Evolutionary conservation across 2,888 invertebrate genomes (phyloP), one percentile per base, ranked within the genome.

Genomic region (Trichopria drosophilae): DNA sequence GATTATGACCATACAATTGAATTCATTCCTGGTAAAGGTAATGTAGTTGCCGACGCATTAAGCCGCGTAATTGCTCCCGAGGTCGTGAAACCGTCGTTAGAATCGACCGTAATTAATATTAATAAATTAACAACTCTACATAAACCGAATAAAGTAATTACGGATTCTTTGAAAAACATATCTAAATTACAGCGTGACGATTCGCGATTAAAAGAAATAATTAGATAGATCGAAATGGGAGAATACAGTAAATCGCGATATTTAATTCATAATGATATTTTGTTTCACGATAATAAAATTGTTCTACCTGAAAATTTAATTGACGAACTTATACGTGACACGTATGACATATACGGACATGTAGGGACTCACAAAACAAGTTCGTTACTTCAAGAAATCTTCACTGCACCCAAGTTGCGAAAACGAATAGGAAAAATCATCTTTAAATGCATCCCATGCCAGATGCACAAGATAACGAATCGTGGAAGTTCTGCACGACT

Each of bases 281-380:
- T 36, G 2, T 4, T 22, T 3, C 20, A 36, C 13, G 23, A 36
- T 5, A 36, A 10, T 3, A 6, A 10, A 3, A 12, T 6, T 19
- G 36, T n/a, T n/a, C n/a, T n/a, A 23, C 3, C 23, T 22, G 36
- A 36, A 36, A n/a, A 9, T 36, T 23, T 36, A 15, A 22, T 20
- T 5, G 15, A 4, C 20, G 4, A 22, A 3, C 10, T 36, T 3
- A 15, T 18, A 16, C 10, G 4, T n/a, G 35, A 35, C 9, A 35
- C 12, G 3, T 12, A 35, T 19, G 35, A 35, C 12, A 13, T 36
- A 7, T 36, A 20, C 9, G 36, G 36, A 4, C 36, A 36, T n/a
- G 4, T 36, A 6, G 36, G 36, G 3, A 9, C 22, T 7, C 15
- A 13, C 6, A 36, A 36, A 20, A 23, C 22, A n/a, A 20, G 15